Evolutionary conservation across 1,140 invertebrate genomes (phyloP), one percentile per base, ranked within the genome.

Genomic region (Bactericera cockerelli): DNA sequence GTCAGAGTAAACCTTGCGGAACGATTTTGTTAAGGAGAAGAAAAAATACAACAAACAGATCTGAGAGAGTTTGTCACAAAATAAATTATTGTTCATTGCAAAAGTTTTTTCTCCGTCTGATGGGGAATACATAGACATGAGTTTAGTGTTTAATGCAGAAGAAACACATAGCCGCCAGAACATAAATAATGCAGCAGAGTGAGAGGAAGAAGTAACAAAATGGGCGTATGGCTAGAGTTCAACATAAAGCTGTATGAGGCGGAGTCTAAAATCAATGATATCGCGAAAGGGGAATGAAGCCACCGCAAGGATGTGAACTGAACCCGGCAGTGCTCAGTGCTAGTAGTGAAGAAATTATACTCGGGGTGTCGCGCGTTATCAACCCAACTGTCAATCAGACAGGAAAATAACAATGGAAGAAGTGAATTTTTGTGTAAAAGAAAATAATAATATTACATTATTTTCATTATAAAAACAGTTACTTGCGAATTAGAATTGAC

Each of bases 401-500:
- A 22, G 42, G 42, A 49, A 49, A 49, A 49, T 49, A 49, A 49
- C n/a, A 31, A 31, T 6, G 28, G 28, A 31, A 31, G 28, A 31
- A 31, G 28, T 31, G 28, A 31, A 31, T 31, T 6, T 31, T 31
- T 31, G 4, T 31, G 4, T 31, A 4, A 31, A 13, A 31, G 28
- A 31, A 31, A 31, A 31, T 31, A 31, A 31, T 31, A 31, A 31
- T 31, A 31, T 31, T 31, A 31, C 4, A 31, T 31, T 31, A 31
- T 31, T 31, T 31, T 31, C 28, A 31, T 31, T 31, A 31, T 31
- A 31, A 31, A 31, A 4, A 31, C n/a, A n/a, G n/a, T 53, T 65
- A 65, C 25, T 71, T 70, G 16, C 67, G 66, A 38, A 64, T 63
- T 31, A 65, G 68, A 63, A 4, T 31, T 31, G 28, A 31, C 28